These are phyloP conservation scores for Tetranychus cinnabarinus DNA, from an alignment of 1,140 invertebrate species.

Conservation along the genomic window DNA sequence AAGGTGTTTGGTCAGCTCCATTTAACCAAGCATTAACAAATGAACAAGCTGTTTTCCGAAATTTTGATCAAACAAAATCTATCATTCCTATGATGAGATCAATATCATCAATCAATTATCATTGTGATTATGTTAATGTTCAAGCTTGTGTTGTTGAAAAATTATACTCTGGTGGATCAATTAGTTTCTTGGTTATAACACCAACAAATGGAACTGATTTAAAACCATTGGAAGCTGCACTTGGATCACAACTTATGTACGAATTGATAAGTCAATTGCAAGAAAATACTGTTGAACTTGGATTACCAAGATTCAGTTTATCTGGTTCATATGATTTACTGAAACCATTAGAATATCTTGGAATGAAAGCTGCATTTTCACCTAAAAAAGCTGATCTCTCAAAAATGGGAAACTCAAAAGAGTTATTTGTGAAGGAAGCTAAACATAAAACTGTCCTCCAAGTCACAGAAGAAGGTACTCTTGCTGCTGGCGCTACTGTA, in stretches of 20 bases:
- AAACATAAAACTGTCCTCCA: constrained; percentile 55
- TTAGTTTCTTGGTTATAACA: neutral
- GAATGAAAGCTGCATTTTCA: neutral
- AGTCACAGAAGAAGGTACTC: constrained; percentile 51
- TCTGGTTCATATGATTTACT: neutral
- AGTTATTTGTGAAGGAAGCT: constrained; percentile 32
- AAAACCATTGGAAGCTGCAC: neutral
- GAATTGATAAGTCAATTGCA: neutral
- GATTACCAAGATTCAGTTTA: neutral
- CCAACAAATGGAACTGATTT: neutral
- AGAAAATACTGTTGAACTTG: neutral
- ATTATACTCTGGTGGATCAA: neutral
- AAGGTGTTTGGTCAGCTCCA: constrained; percentile 42
- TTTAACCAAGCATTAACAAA: constrained; percentile 31
- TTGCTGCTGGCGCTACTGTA: constrained; percentile 44
- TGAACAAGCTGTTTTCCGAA: neutral
- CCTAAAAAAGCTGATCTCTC: neutral
- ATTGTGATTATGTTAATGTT: neutral
- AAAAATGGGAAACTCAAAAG: neutral
- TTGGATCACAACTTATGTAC: neutral
- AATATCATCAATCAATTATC: neutral
- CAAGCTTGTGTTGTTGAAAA: neutral
- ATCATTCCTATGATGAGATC: neutral
- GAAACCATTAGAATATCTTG: neutral
- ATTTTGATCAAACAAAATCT: neutral